Evolutionary conservation across 2,113 vertebrate species (phyloP).

Genomic region (Ptyas mucosa): DNA sequence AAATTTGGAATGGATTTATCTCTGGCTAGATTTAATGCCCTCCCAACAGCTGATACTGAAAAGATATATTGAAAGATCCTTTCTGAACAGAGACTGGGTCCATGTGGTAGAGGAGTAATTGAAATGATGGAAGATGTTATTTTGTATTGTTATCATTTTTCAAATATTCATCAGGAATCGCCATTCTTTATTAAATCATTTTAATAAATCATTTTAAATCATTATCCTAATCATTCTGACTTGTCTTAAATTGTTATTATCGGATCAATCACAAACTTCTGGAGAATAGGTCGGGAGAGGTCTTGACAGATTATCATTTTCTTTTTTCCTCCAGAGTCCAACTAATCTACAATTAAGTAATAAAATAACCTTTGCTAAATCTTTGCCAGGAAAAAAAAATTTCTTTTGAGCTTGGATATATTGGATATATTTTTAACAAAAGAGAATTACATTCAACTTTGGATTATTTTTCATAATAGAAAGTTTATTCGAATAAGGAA

Average conservation of each 20-base stretch:
- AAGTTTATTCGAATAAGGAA: background rate
- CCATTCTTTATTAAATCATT: background rate
- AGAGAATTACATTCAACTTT: background rate
- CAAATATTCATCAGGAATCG: background rate
- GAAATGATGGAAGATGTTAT: background rate
- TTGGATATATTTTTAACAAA: background rate
- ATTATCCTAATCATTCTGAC: background rate
- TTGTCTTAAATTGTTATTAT: background rate
- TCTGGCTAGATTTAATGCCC: background rate
- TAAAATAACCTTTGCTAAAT: background rate
- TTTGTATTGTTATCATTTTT: background rate
- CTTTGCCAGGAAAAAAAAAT: background rate
- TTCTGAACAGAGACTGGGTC: background rate
- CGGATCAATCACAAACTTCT: background rate
- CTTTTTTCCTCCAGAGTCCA: too few relatives aligned
- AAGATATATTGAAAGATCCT: background rate
- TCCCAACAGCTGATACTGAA: background rate
- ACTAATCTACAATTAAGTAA: background rate
- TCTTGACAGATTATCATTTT: background rate
- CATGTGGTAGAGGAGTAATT: background rate
- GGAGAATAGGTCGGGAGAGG: background rate
- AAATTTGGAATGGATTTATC: background rate
- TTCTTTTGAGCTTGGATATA: background rate
- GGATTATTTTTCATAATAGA: background rate
- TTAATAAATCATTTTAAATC: too few relatives aligned